Evolutionary conservation across 2,797 vertebrate genomes (phyloP).

Genomic region (Hydrocynus forskahlii): DNA sequence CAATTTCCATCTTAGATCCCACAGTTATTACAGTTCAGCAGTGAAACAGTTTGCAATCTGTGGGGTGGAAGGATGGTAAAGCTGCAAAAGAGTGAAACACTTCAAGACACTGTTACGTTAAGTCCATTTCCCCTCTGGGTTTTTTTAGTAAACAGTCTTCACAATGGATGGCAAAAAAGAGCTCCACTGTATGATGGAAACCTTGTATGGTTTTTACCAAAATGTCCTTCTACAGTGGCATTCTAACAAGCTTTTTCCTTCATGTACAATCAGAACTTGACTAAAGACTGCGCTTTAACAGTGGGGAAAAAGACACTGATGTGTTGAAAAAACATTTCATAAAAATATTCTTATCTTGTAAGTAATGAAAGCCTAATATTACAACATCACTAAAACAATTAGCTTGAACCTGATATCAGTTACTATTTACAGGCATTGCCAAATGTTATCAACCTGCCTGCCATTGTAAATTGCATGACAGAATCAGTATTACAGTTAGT

Average conservation of each 20-base stretch:
- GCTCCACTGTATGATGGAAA: no score
- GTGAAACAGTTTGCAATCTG: not conserved
- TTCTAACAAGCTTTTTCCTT: no score
- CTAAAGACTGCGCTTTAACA: not conserved
- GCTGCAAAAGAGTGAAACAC: not conserved
- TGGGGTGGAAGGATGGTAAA: not conserved
- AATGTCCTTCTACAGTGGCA: no score
- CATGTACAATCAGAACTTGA: no score
- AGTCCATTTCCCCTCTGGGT: no score
- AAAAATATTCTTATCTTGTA: no score
- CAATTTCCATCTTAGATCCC: not conserved
- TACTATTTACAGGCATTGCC: not conserved
- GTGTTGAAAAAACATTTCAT: no score
- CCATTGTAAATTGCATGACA: not conserved
- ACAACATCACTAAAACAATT: not conserved
- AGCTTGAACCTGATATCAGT: not conserved
- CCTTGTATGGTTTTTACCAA: no score
- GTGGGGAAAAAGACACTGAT: not conserved
- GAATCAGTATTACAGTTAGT: not conserved
- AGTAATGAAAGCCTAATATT: not conserved
- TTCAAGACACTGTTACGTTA: not conserved
- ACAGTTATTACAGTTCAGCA: not conserved
- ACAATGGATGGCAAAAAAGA: no score
- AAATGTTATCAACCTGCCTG: not conserved
- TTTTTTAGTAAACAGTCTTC: no score